phyloP scores from a whole-genome alignment of 2,888 invertebrate species.

The Dysmachus trigonus region DNA sequence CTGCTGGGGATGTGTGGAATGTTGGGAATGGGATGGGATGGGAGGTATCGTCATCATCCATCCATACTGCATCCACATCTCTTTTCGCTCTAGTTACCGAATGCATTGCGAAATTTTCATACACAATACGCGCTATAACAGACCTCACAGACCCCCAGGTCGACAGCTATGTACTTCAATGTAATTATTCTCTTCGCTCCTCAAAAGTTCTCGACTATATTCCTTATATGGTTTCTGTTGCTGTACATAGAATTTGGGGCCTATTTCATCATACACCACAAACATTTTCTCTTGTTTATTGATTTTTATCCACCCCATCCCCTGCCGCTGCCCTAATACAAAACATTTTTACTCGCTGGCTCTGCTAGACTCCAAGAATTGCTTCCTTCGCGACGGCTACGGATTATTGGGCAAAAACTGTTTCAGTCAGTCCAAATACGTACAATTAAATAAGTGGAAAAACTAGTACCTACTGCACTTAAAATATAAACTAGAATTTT shows the following conservation, averaged over 20 bases:
- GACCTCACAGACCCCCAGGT: slow-evolving; percentile 26
- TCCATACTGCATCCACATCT: slow-evolving; percentile 23
- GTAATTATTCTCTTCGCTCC: slow-evolving; percentile 33
- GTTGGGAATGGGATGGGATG: background rate
- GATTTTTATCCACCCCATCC: slow-evolving; percentile 22
- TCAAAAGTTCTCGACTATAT: slow-evolving; percentile 36
- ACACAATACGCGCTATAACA: slow-evolving; percentile 38
- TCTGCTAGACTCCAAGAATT: background rate
- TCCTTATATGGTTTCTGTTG: slow-evolving; percentile 33
- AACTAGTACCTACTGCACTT: too few relatives aligned
- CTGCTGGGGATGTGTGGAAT: background rate
- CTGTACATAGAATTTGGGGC: slow-evolving; percentile 34
- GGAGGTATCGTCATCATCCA: slow-evolving; percentile 28
- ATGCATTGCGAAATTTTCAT: slow-evolving; percentile 37
- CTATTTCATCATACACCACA: slow-evolving; percentile 34
- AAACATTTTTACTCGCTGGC: slow-evolving; percentile 6
- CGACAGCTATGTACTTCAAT: slow-evolving; percentile 39
- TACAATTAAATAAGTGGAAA: background rate
- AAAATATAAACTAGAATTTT: too few relatives aligned
- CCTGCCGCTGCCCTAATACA: background rate
- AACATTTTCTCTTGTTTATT: slow-evolving; percentile 37
- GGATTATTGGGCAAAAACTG: background rate
- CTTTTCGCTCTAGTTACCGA: slow-evolving; percentile 33
- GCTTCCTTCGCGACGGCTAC: background rate
- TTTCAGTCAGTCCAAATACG: background rate